A percentile compares a stretch with the other conserved stretches of the same genome.
Conservation (phyloP, 2,888 invertebrate species). For the Suillia variegata region DNA sequence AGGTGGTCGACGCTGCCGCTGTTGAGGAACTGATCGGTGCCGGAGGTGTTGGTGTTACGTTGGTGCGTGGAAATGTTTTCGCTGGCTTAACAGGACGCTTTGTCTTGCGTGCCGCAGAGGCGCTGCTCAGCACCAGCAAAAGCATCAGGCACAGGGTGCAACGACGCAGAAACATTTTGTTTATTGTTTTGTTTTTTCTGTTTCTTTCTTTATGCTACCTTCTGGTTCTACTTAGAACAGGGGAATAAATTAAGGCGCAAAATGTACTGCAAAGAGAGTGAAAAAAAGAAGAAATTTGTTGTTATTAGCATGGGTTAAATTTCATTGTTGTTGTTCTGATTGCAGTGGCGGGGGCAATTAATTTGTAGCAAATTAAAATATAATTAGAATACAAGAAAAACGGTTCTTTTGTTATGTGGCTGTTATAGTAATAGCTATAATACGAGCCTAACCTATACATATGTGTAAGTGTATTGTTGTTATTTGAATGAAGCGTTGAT, state of each 20-base stretch:
- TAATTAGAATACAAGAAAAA: too few species aligned
- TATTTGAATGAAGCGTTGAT: background rate
- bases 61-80: conserved; percentile 58
- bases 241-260: too few species aligned
- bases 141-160: conserved; percentile 52
- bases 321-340: too few species aligned
- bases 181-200: too few species aligned
- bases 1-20: background rate
- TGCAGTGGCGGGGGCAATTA: too few species aligned
- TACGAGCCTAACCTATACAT: too few species aligned
- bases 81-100: conserved; percentile 59
- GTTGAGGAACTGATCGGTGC: conserved; percentile 15
- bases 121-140: conserved; percentile 54
- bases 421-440: too few species aligned
- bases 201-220: too few species aligned
- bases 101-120: conserved; percentile 55
- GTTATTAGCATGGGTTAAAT: too few species aligned
- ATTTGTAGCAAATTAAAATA: too few species aligned
- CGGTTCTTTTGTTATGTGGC: too few species aligned
- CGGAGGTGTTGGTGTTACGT: conserved; percentile 52
- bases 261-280: conserved; percentile 30
- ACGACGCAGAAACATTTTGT: conserved; percentile 56
- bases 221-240: conserved; percentile 6
- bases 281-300: background rate
- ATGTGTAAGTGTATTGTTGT: too few species aligned